A percentile compares a stretch with the other conserved stretches of the same genome.
Conservation (phyloP, 2,888 invertebrate species). For the Cylloceria caligata region DNA sequence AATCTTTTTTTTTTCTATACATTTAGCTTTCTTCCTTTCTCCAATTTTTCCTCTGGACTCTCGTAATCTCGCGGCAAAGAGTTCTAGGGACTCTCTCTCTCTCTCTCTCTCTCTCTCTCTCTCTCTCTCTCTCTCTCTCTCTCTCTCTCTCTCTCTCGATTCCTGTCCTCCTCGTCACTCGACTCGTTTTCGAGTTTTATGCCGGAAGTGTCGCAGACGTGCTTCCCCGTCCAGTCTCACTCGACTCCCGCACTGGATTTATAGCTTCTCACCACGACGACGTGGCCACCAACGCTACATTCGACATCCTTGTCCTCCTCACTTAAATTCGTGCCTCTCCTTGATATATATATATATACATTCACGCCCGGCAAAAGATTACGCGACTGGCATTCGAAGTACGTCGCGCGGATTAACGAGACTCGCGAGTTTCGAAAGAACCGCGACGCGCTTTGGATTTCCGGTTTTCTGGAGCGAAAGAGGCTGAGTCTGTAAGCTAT, state of each 20-base stretch:
- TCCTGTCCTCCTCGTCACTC: constrained; percentile 43
- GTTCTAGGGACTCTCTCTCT: constrained; percentile 37
- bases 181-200: constrained; percentile 71
- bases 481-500: constrained; percentile 10
- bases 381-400: constrained; percentile 74
- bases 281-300: constrained; percentile 45
- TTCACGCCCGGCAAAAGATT: constrained; percentile 72
- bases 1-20: constrained; percentile 31
- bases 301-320: constrained; percentile 47
- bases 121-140: constrained; percentile 16
- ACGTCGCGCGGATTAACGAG: constrained; percentile 70
- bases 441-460: constrained; percentile 35
- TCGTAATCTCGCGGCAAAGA: constrained; percentile 43
- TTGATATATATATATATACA: constrained; percentile 63
- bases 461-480: constrained; percentile 32
- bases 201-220: constrained; percentile 74
- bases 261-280: constrained; percentile 67
- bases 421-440: constrained; percentile 48
- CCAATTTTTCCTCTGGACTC: constrained; percentile 32
- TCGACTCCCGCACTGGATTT: constrained; percentile 69
- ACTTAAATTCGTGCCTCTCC: constrained; percentile 34
- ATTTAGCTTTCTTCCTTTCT: constrained; percentile 40
- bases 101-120: constrained; percentile 32
- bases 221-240: constrained; percentile 66
- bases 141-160: background rate